Percentiles rank a stretch among this genome's conserved stretches.
phyloP scores from a whole-genome alignment of 2,113 vertebrate genomes.

The Gorsachius goisagi region DNA sequence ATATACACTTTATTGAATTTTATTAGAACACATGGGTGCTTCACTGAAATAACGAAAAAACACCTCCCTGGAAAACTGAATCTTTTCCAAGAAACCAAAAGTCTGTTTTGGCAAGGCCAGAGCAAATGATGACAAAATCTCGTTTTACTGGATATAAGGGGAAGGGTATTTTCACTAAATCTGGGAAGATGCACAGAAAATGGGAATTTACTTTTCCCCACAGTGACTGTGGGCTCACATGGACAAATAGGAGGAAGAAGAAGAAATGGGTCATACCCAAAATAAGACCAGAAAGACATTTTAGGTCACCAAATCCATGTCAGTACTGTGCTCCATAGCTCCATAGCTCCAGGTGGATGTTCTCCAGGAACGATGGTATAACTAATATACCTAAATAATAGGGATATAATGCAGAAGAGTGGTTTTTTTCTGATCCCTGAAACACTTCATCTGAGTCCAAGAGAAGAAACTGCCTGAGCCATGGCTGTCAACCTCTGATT shows the following conservation, averaged over 20 bases:
- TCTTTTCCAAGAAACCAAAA: neutral
- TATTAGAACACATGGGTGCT: conserved; percentile 1
- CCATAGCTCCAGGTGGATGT: neutral
- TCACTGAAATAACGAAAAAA: neutral
- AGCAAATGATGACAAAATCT: neutral
- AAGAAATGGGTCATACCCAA: neutral
- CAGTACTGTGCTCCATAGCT: neutral
- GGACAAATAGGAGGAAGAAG: neutral
- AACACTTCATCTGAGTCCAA: neutral
- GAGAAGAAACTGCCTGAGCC: neutral
- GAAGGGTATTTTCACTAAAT: neutral
- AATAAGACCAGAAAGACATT: neutral
- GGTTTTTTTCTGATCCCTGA: neutral
- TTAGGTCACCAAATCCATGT: neutral
- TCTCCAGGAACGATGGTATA: neutral
- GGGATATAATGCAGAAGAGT: neutral
- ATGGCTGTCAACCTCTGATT: neutral
- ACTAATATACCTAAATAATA: neutral
- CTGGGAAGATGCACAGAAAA: neutral
- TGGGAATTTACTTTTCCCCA: neutral
- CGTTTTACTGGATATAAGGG: neutral
- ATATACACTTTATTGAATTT: neutral
- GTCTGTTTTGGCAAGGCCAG: neutral
- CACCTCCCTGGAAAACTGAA: neutral
- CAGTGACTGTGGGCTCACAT: too few relatives aligned